Conservation (phyloP, 2,113 vertebrate species). For the Pteronura brasiliensis region DNA sequence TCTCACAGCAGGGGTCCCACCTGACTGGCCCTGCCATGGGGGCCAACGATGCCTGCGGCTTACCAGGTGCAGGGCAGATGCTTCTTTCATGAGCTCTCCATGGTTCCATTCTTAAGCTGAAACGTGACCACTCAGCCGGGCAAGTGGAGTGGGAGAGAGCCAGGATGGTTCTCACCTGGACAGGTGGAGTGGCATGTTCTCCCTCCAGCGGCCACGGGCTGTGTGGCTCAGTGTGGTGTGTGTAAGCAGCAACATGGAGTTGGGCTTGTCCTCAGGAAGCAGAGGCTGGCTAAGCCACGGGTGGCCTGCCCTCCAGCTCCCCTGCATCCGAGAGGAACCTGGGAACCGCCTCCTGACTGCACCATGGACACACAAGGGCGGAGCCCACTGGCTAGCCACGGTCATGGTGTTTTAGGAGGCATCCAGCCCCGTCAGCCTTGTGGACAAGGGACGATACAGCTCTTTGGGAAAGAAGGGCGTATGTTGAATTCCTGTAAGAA, state of each 20-base stretch:
- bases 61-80: fast-evolving
- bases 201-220: fast-evolving
- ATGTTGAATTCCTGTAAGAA: background rate
- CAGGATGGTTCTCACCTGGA: fast-evolving
- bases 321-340: background rate
- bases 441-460: fast-evolving
- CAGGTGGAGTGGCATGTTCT: fast-evolving
- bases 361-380: fast-evolving
- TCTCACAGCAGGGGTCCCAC: background rate
- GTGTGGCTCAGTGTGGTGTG: fast-evolving
- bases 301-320: too few relatives aligned
- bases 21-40: fast-evolving
- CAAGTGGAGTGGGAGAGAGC: background rate
- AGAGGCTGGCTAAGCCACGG: background rate
- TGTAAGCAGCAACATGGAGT: background rate
- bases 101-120: background rate
- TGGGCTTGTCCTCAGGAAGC: background rate
- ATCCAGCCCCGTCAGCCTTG: fast-evolving
- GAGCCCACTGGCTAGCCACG: fast-evolving
- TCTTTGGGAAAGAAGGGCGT: fast-evolving
- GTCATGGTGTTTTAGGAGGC: fast-evolving
- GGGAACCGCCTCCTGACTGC: fast-evolving
- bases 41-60: background rate
- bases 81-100: fast-evolving
- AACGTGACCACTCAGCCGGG: background rate